Percentiles rank a stretch among this genome's conserved stretches.
Conservation (phyloP, 2,797 vertebrate species). For the Diplodus puntazzo region DNA sequence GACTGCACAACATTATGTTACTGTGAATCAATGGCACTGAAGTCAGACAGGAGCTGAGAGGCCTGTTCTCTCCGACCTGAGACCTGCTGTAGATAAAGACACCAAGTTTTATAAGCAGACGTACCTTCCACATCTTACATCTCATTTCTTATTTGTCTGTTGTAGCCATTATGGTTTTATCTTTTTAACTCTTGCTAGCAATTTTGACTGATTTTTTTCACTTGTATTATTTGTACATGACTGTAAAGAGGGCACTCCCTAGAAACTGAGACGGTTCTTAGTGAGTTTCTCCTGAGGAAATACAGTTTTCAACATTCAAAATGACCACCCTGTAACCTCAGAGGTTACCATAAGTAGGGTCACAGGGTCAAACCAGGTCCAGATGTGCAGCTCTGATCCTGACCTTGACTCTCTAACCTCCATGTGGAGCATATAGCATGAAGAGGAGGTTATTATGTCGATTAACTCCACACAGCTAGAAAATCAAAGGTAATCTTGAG, state of each 20-base stretch:
- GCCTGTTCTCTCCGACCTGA: too few relatives aligned
- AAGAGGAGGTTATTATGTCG: background rate
- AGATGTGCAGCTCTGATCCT: conserved; percentile 23
- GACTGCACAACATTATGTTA: background rate
- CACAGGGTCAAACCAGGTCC: conserved; percentile 7
- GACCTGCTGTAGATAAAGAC: too few relatives aligned
- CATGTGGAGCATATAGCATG: background rate
- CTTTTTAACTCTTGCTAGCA: too few relatives aligned
- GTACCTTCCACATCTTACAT: too few relatives aligned
- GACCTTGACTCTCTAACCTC: conserved; percentile 22
- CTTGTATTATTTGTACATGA: background rate
- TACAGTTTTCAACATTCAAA: background rate
- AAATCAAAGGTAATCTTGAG: conserved; percentile 5
- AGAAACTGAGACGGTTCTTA: background rate
- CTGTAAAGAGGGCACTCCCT: background rate
- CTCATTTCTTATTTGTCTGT: too few relatives aligned
- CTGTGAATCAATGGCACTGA: too few relatives aligned
- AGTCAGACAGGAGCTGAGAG: too few relatives aligned
- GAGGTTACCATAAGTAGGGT: background rate
- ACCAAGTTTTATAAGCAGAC: too few relatives aligned
- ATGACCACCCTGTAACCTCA: background rate
- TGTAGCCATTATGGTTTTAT: too few relatives aligned
- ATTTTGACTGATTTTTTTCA: background rate
- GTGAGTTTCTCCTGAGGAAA: background rate
- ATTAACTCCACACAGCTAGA: conserved; percentile 15